These are phyloP conservation scores for Vidua macroura DNA, from an alignment of 2,113 vertebrate species.

Conservation along the genomic window DNA sequence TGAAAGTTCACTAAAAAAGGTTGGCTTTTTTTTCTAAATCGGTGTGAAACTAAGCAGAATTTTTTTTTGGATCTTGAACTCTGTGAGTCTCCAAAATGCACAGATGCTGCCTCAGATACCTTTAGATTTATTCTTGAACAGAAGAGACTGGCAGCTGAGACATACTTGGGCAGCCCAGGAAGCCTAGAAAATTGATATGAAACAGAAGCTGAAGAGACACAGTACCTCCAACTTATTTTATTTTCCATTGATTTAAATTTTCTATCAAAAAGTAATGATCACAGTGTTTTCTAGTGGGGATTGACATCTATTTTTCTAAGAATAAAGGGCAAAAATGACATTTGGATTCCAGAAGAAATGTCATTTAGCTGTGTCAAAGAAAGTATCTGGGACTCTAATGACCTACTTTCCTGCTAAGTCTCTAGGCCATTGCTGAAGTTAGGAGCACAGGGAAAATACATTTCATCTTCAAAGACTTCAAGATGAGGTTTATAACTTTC, in stretches of 20 bases:
- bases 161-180: not conserved
- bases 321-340: conserved; percentile 54
- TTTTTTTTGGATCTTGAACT: not conserved
- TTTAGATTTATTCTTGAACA: not conserved
- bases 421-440: conserved; percentile 46
- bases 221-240: not conserved
- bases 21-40: not conserved
- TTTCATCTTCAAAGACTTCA: conserved; percentile 54
- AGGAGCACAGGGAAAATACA: conserved; percentile 36
- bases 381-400: conserved; percentile 42
- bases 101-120: not conserved
- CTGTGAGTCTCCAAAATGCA: not conserved
- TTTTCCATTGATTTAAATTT: conserved; percentile 32
- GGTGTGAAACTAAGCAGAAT: not conserved
- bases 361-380: conserved; percentile 52
- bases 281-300: conserved; percentile 12
- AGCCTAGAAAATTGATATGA: not conserved
- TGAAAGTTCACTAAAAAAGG: not conserved
- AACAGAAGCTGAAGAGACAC: not conserved
- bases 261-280: conserved; percentile 6
- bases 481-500: conserved; percentile 44
- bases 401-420: conserved; percentile 59
- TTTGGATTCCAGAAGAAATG: conserved; percentile 42
- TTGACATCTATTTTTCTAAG: conserved; percentile 37
- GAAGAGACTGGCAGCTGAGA: not conserved